Base-by-base conservation (phyloP, 2,888 invertebrate species). In the Epinotia ramella region DNA sequence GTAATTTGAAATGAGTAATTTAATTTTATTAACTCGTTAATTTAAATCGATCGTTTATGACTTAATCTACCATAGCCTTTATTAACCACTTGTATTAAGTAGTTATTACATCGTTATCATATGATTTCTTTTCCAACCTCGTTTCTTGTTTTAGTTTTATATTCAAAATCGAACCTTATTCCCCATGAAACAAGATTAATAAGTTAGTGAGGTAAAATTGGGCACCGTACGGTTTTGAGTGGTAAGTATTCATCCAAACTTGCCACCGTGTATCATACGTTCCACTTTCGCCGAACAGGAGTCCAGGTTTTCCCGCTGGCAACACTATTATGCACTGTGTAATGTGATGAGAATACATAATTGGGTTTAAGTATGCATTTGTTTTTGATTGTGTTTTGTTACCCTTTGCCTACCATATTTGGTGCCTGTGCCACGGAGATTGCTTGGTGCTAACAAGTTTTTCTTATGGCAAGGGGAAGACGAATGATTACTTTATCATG, bases 271-370 rank as follows among this genome's bases (percentile, higher is more conserved):
- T 63, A 56, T 73, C n/a, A 53, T 53, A n/a, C 77, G 77, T 75
- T 69, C 77, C 65, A 78, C 79, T 79, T 79, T 78, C 78, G 77
- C 77, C 71, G 76, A 69, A 59, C 75, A 46, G 24, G 59, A 60
- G 71, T 57, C 44, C 72, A 72, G 64, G 72, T 65, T 59, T 72
- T 66, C 33, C 46, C 49, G 59, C 20, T 65, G 46, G 44, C 53
- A 56, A 20, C 24, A 64, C 40, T 53, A 63, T 57, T 65, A 65
- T 28, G 59, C 65, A 33, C 65, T n/a, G 59, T 65, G 57, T 46
- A 66, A 9, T 49, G 72, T 59, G 65, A 65, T 24, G 13, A 40
- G 72, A 65, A 73, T 73, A 44, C 40, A 12, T 72, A 44, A 68
- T 40, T 33, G 49, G 20, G 44, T 44, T n/a, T 72, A n/a, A n/a